Evolutionary conservation across 2,113 vertebrate species (phyloP).

Genomic region (Holacanthus passer): DNA sequence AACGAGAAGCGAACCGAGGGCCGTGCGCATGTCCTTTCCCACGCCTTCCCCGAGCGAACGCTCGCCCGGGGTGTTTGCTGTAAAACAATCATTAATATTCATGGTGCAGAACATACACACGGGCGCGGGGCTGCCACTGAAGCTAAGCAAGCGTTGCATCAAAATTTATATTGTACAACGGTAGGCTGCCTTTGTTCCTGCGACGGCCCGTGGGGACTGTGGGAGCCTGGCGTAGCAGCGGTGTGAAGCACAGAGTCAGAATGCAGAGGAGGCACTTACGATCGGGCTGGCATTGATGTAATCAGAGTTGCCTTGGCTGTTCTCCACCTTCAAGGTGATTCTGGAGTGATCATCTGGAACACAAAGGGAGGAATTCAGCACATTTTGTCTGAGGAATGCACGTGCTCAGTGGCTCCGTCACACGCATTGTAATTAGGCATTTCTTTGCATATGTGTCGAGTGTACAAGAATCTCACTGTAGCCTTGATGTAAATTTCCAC

Average conservation of each 20-base stretch:
- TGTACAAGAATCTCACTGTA: not conserved
- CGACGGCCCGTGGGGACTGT: constrained; percentile 38
- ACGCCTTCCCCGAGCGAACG: constrained; percentile 42
- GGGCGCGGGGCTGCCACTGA: constrained; percentile 18
- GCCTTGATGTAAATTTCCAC: not conserved
- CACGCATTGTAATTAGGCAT: constrained; percentile 4
- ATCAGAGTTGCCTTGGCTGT: constrained; percentile 91
- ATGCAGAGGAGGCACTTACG: constrained; percentile 86
- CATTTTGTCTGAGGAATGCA: not conserved
- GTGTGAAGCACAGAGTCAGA: constrained; percentile 13
- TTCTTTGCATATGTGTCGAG: not conserved
- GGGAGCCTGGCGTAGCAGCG: constrained; percentile 4
- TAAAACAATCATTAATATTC: constrained; percentile 72
- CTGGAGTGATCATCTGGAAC: constrained; percentile 95
- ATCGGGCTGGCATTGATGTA: constrained; percentile 99
- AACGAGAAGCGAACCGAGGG: constrained; percentile 44
- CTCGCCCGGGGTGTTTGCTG: constrained; percentile 59
- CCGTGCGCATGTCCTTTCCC: constrained; percentile 41
- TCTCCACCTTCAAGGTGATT: constrained; percentile 91
- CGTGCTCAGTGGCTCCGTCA: not conserved
- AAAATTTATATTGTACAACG: constrained; percentile 62
- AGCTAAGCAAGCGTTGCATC: constrained; percentile 68
- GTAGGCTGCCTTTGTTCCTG: constrained; percentile 64
- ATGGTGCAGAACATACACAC: constrained; percentile 54
- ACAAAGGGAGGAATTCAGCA: constrained; percentile 43